Evolutionary conservation across 2,888 invertebrate genomes (phyloP).

Genomic region (Leucophenga montana): DNA sequence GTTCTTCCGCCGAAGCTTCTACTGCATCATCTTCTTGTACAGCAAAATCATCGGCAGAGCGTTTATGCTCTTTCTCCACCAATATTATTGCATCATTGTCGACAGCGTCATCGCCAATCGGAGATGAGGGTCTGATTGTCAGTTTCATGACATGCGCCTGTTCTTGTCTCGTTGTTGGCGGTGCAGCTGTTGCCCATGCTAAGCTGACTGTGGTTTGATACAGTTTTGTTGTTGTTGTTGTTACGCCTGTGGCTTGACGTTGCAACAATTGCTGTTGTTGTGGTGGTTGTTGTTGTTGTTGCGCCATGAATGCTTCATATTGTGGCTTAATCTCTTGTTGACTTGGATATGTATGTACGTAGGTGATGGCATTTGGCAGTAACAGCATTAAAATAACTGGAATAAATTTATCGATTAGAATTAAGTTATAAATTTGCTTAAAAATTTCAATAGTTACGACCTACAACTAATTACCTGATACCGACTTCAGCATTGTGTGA

Average conservation of each 20-base stretch:
- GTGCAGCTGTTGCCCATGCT: slow-evolving; percentile 56
- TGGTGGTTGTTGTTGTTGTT: neutral
- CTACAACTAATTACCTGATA: no score
- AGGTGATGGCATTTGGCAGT: slow-evolving; percentile 41
- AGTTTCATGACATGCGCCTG: slow-evolving; percentile 54
- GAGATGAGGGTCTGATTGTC: slow-evolving; percentile 37
- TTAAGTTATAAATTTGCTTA: neutral
- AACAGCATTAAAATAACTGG: slow-evolving; percentile 43
- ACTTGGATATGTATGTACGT: slow-evolving; percentile 66
- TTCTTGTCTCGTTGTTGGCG: neutral
- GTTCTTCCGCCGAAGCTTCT: slow-evolving; percentile 36
- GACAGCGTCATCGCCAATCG: neutral
- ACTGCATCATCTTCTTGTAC: slow-evolving; percentile 15
- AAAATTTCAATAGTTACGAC: no score
- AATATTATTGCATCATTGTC: neutral
- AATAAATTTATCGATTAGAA: neutral
- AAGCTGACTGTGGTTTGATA: slow-evolving; percentile 59
- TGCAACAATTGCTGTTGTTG: neutral
- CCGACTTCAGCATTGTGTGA: no score
- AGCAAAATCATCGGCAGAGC: slow-evolving; percentile 14
- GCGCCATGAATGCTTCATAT: neutral
- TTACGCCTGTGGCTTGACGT: neutral
- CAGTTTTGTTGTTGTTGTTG: slow-evolving; percentile 49
- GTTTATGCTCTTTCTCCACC: slow-evolving; percentile 2
- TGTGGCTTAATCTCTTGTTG: slow-evolving; percentile 49